Percentiles rank a stretch among this genome's conserved stretches.
Evolutionary conservation across 2,888 invertebrate genomes (phyloP).

Genomic region (Elysia crispata): DNA sequence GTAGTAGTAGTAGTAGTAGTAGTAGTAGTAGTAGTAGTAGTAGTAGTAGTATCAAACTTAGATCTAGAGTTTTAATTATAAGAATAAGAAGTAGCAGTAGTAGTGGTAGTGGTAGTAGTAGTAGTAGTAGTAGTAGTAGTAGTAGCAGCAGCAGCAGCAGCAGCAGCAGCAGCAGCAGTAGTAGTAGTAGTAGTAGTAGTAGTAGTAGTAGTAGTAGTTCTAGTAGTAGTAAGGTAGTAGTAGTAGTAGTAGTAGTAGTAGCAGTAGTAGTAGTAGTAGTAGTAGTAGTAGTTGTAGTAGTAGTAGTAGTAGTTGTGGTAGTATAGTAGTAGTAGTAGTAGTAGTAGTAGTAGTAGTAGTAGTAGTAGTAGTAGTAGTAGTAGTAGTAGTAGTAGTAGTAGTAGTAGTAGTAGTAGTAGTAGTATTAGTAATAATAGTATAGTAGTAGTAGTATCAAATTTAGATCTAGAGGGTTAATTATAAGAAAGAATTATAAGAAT

Average conservation of each 20-base stretch:
- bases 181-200: constrained; percentile 21
- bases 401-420: constrained; percentile 21
- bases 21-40: too few relatives aligned
- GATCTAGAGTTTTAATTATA: too few relatives aligned
- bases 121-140: constrained; percentile 23
- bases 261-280: constrained; percentile 34
- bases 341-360: constrained; percentile 34
- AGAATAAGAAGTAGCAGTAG: constrained; percentile 27
- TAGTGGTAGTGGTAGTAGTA: constrained; percentile 13
- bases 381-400: constrained; percentile 37
- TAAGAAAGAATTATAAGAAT: too few relatives aligned
- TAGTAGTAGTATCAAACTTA: too few relatives aligned
- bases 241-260: constrained; percentile 5
- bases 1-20: constrained; percentile 34
- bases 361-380: constrained; percentile 35
- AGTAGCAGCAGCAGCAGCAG: too few relatives aligned
- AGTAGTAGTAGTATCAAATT: too few relatives aligned
- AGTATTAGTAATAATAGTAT: too few relatives aligned
- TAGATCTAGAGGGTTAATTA: too few relatives aligned
- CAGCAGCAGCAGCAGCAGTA: constrained; percentile 28
- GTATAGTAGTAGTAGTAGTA: too few relatives aligned
- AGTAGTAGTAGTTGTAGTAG: constrained; percentile 33
- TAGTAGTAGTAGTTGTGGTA: too few relatives aligned
- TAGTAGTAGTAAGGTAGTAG: constrained; percentile 23
- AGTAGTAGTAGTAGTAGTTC: constrained; percentile 20